A percentile compares a stretch with the other conserved stretches of the same genome.
Conservation (phyloP, 2,888 invertebrate genomes). For the Loripinus fragilis region DNA sequence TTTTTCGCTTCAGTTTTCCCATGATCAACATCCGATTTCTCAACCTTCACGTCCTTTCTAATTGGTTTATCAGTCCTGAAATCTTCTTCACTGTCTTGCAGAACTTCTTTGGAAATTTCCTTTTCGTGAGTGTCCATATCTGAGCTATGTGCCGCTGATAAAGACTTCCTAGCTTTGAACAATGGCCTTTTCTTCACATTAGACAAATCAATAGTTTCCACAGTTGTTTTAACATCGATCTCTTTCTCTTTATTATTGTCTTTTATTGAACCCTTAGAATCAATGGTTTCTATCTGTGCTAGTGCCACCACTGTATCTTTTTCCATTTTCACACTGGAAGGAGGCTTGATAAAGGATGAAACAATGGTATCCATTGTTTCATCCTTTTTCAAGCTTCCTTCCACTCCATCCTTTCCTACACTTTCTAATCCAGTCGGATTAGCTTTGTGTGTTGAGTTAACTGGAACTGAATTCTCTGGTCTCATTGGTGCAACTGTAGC, state of each 20-base stretch:
- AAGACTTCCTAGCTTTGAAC: background rate
- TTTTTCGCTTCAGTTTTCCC: background rate
- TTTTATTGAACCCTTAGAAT: background rate
- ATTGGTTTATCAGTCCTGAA: background rate
- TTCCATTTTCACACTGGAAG: too few relatives aligned
- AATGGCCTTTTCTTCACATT: background rate
- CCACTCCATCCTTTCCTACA: background rate
- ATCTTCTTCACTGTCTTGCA: background rate
- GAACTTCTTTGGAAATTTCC: background rate
- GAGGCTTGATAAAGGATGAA: too few relatives aligned
- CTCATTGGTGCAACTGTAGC: conserved; percentile 44
- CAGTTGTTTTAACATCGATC: background rate
- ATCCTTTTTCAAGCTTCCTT: background rate
- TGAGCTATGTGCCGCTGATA: background rate
- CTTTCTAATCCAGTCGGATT: background rate
- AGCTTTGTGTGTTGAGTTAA: background rate
- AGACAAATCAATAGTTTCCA: background rate
- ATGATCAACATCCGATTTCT: background rate
- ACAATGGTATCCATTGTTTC: background rate
- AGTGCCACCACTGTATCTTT: background rate
- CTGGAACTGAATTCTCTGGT: background rate
- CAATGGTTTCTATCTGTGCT: background rate
- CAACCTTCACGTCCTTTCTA: background rate
- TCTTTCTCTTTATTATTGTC: background rate
- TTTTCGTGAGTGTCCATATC: background rate